These are phyloP conservation scores for Gasterosteus nipponicus DNA, from an alignment of 2,113 vertebrate genomes.

Conservation along the genomic window DNA sequence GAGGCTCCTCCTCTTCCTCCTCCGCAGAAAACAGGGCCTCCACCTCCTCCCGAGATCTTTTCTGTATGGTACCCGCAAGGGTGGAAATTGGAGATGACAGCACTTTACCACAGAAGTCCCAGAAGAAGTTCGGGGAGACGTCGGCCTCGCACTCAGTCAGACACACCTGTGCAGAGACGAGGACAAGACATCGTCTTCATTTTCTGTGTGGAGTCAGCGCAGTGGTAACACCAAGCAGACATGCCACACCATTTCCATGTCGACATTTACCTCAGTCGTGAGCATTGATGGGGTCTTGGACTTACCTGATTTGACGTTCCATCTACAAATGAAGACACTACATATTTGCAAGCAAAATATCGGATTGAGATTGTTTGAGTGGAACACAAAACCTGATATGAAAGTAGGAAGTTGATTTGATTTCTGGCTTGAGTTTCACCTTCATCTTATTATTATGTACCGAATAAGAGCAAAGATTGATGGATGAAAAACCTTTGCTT, in stretches of 20 bases:
- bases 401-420: slow-evolving; percentile 11
- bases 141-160: slow-evolving; percentile 87
- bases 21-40: slow-evolving; percentile 74
- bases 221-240: neutral
- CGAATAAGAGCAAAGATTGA: neutral
- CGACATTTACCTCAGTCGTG: neutral
- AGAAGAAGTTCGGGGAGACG: slow-evolving; percentile 79
- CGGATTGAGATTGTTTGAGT: slow-evolving; percentile 11
- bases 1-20: slow-evolving; percentile 45
- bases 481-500: slow-evolving; percentile 10
- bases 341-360: neutral
- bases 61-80: slow-evolving; percentile 55
- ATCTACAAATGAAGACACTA: neutral
- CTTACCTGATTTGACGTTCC: neutral
- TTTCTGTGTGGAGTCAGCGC: neutral
- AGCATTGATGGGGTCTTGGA: neutral
- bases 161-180: slow-evolving; percentile 82
- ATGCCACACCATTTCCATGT: neutral
- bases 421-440: slow-evolving; percentile 5
- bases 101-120: slow-evolving; percentile 83
- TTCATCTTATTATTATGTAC: neutral
- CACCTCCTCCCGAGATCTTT: slow-evolving; percentile 79
- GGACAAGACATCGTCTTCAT: slow-evolving; percentile 6
- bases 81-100: slow-evolving; percentile 55
- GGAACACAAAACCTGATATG: slow-evolving; percentile 28